These are phyloP conservation scores for Lepidurus apus DNA, from an alignment of 1,140 invertebrate species.

Conservation along the genomic window DNA sequence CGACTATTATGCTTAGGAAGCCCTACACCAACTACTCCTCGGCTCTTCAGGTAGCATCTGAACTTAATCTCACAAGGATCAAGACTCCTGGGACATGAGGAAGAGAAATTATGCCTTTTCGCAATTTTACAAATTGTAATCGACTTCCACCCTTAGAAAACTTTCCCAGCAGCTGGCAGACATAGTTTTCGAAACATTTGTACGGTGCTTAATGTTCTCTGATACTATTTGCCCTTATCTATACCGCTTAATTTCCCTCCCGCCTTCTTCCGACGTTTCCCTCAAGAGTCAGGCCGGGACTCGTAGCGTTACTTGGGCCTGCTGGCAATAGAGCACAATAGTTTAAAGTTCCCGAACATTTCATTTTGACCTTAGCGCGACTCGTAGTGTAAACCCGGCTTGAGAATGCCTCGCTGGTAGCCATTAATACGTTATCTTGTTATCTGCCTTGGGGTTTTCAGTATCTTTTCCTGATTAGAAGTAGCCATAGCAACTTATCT, in stretches of 20 bases:
- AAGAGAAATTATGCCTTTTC: slow-evolving; percentile 8
- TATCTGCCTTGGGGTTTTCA: neutral
- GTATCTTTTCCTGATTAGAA: slow-evolving; percentile 11
- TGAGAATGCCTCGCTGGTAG: too few relatives aligned
- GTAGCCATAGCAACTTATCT: slow-evolving; percentile 19
- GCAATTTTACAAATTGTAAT: neutral
- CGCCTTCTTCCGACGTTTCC: neutral
- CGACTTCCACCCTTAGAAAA: too few relatives aligned
- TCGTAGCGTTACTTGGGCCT: neutral
- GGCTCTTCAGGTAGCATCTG: slow-evolving; percentile 1
- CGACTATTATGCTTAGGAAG: neutral
- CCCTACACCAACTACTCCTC: neutral
- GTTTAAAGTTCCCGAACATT: too few relatives aligned
- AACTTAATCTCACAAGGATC: neutral
- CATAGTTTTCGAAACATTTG: too few relatives aligned
- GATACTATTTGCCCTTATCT: too few relatives aligned
- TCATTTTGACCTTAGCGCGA: too few relatives aligned
- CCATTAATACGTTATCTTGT: neutral
- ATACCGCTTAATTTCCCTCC: neutral
- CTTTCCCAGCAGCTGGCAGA: too few relatives aligned
- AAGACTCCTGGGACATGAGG: neutral
- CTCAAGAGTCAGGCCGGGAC: neutral
- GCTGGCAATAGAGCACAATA: too few relatives aligned
- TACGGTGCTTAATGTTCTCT: too few relatives aligned
- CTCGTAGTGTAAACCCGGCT: too few relatives aligned